Evolutionary conservation across 1,140 invertebrate species (phyloP).

Genomic region (Drosophila paulistorum): DNA sequence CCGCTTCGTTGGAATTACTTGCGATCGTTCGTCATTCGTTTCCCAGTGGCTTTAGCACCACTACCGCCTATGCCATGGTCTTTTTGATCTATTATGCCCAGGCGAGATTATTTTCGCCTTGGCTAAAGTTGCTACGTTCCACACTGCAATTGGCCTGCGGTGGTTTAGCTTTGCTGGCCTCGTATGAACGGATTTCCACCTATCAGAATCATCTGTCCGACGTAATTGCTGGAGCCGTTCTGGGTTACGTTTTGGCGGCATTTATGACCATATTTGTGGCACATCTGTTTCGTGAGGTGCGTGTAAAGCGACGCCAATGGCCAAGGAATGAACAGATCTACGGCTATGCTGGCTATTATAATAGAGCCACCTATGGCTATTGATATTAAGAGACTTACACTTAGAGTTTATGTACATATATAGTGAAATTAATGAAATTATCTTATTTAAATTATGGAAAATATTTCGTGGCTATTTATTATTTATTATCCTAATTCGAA

Average conservation of each 20-base stretch:
- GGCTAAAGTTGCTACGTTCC: constrained; percentile 52
- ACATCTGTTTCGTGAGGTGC: constrained; percentile 54
- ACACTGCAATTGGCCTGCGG: constrained; percentile 55
- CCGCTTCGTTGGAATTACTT: constrained; percentile 57
- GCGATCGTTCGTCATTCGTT: constrained; percentile 68
- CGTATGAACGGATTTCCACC: constrained; percentile 61
- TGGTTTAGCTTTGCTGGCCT: constrained; percentile 48
- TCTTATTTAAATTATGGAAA: too few relatives aligned
- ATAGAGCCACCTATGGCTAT: constrained; percentile 66
- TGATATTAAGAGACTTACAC: constrained; percentile 8
- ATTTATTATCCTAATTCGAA: too few relatives aligned
- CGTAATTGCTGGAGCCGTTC: constrained; percentile 48
- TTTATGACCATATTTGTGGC: constrained; percentile 57
- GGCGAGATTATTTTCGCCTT: constrained; percentile 57
- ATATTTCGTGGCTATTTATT: too few relatives aligned
- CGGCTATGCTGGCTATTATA: constrained; percentile 70
- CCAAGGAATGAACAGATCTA: constrained; percentile 71
- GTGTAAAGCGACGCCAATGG: constrained; percentile 68
- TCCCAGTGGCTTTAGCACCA: constrained; percentile 66
- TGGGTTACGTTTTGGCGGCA: constrained; percentile 49
- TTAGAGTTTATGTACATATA: too few relatives aligned
- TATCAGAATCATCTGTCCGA: constrained; percentile 68
- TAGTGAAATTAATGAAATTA: too few relatives aligned
- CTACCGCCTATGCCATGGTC: constrained; percentile 65
- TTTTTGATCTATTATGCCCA: constrained; percentile 71